Evolutionary conservation across 2,797 vertebrate genomes (phyloP), one percentile per base, ranked within the genome.

Genomic region (Taeniopygia guttata): DNA sequence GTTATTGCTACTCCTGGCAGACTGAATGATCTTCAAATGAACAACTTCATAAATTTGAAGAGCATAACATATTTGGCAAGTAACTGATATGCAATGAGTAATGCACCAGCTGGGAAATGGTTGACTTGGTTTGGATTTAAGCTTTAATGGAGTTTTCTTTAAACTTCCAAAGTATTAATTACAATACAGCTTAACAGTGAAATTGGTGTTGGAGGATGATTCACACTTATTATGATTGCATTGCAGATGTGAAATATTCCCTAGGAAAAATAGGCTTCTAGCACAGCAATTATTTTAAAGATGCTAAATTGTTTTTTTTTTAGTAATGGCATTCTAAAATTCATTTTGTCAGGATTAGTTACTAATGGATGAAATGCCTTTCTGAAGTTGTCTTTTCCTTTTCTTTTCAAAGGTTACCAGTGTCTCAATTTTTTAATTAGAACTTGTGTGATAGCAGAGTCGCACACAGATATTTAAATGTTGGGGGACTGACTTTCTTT

Each of bases 1-100:
- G 98, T 99, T 86, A 99, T 99, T 81, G 99, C 99, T 62, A 99
- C 99, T 68, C 99, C 99, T 9, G 99, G 99, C 72, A 98, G 99
- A 84, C 93, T 99, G 55, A 98, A 99, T 68, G 99, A 99, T 93
- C 98, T 99, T 23, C 99, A 99, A 79, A 99, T 99, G 99, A 99
- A 99, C 91, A 98, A 98, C 64, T 98, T 99, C 90, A 98, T 99
- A 97, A 98, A 97, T 91, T 97, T 99, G 70, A 98, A 78, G 95
- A 99, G 98, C 69, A 95, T 99, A 93, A 99, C 99, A 3, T 99
- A 99, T 94, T 96, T 99, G 99, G 99, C 99, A 97, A 97, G 97
- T 90, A 95, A 54, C 79, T 69, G 56, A 68, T 80, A 32, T 0
- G 5, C 25, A 76, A 30, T 64, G 49, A 92, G 13, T 93, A 78